Evolutionary conservation across 2,797 vertebrate species (phyloP).

Genomic region (Chiroxiphia lanceolata): DNA sequence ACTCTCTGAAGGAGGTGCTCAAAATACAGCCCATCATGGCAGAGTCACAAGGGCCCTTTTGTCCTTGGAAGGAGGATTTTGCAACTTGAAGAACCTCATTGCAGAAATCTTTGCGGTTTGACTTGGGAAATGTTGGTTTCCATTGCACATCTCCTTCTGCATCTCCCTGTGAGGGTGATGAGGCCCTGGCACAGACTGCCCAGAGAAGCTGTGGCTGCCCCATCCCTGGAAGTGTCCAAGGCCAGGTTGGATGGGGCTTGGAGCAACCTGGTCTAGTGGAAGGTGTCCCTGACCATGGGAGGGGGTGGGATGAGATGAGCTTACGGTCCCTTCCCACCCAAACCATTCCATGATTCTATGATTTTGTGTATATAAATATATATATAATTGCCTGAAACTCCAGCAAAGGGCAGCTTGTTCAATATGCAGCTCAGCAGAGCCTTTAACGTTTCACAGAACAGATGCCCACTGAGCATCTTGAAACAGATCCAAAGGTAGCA

Average conservation of each 20-base stretch:
- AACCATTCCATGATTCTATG: not conserved
- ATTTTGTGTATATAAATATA: not conserved
- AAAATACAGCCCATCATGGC: not conserved
- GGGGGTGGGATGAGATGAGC: not conserved
- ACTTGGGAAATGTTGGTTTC: not conserved
- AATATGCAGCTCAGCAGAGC: slow-evolving; percentile 30
- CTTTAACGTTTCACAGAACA: slow-evolving; percentile 15
- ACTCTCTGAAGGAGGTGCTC: not conserved
- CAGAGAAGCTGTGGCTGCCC: not conserved
- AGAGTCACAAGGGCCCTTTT: not conserved
- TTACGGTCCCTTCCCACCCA: not conserved
- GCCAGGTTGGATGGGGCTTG: fast-evolving
- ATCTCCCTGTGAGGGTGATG: fast-evolving
- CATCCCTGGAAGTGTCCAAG: not conserved
- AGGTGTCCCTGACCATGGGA: not conserved
- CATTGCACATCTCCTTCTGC: not conserved
- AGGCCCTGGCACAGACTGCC: fast-evolving
- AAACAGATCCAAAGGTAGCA: slow-evolving; percentile 37
- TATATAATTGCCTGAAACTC: not conserved
- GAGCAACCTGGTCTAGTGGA: fast-evolving
- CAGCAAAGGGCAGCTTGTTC: slow-evolving; percentile 1
- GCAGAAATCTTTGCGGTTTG: not conserved
- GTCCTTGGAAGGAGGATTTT: not conserved
- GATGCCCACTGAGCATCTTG: slow-evolving; percentile 58
- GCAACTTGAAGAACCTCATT: not conserved